phyloP scores from a whole-genome alignment of 2,888 invertebrate genomes.

The Oeneis ivallda region DNA sequence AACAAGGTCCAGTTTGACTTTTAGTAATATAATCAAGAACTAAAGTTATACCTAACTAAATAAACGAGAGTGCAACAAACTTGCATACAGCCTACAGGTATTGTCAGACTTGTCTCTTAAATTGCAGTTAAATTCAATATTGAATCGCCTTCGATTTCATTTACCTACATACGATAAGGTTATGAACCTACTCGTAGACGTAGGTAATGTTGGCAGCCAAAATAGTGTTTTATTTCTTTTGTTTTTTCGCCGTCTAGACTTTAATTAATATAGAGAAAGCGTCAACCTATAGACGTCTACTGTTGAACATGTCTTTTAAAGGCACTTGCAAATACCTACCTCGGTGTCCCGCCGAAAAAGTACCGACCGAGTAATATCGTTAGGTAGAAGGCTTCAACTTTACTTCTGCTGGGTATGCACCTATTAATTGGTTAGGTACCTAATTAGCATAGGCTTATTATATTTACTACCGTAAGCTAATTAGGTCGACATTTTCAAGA shows the following conservation, averaged over 20 bases:
- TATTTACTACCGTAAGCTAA: too few relatives aligned
- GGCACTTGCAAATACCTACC: too few relatives aligned
- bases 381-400: too few relatives aligned
- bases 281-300: background rate
- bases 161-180: constrained; percentile 18
- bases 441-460: too few relatives aligned
- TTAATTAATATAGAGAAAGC: background rate
- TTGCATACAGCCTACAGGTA: constrained; percentile 42
- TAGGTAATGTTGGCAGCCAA: constrained; percentile 14
- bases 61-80: constrained; percentile 48
- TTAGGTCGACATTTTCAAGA: background rate
- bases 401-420: too few relatives aligned
- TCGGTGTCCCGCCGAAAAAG: too few relatives aligned
- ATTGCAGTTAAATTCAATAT: constrained; percentile 56
- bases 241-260: background rate
- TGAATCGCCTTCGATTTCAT: constrained; percentile 40
- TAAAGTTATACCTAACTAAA: constrained; percentile 18
- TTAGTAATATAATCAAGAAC: constrained; percentile 17
- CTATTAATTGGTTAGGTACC: background rate
- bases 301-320: too few relatives aligned
- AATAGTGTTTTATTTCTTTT: background rate
- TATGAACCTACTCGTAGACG: background rate
- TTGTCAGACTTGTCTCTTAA: constrained; percentile 61
- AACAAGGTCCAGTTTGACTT: constrained; percentile 14
- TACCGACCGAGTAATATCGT: too few relatives aligned